Evolutionary conservation across 2,797 vertebrate species (phyloP).

Genomic region (Etheostoma nigrum): DNA sequence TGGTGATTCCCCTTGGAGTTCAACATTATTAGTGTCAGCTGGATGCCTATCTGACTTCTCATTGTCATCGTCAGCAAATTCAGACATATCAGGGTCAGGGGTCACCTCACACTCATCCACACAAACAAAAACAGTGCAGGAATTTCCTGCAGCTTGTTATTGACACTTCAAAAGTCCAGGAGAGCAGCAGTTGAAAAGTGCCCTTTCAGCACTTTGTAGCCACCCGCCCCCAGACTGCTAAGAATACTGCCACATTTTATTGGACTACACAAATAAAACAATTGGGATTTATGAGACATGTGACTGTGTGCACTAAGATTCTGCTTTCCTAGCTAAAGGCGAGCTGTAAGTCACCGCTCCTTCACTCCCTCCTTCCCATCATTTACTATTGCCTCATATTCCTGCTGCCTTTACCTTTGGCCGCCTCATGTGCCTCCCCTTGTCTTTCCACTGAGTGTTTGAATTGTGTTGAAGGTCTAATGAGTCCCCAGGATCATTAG

Average conservation of each 20-base stretch:
- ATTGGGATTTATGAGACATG: conserved; percentile 71
- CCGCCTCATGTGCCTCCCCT: conserved; percentile 9
- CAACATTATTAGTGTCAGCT: conserved; percentile 59
- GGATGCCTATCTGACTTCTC: conserved; percentile 26
- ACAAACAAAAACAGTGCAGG: conserved; percentile 39
- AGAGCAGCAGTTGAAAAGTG: conserved; percentile 60
- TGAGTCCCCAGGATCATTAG: conserved; percentile 26
- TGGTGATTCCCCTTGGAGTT: conserved; percentile 40
- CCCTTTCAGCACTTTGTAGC: conserved; percentile 65
- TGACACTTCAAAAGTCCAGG: conserved; percentile 52
- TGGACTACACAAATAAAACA: conserved; percentile 66
- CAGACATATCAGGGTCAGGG: conserved; percentile 62
- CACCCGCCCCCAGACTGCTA: conserved; percentile 13
- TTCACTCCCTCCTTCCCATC: conserved; percentile 36
- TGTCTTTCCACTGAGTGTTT: background rate
- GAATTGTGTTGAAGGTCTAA: conserved; percentile 38
- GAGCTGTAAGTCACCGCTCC: conserved; percentile 43
- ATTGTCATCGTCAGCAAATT: conserved; percentile 44
- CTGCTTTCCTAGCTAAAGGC: conserved; percentile 51
- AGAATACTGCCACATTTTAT: conserved; percentile 57
- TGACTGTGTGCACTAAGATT: conserved; percentile 45
- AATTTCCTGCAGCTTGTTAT: conserved; percentile 69
- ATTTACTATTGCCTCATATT: conserved; percentile 32
- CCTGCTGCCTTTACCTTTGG: background rate
- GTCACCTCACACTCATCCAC: conserved; percentile 64